Conservation (phyloP, 1,140 invertebrate genomes). For the Drosophila lacteicornis region DNA sequence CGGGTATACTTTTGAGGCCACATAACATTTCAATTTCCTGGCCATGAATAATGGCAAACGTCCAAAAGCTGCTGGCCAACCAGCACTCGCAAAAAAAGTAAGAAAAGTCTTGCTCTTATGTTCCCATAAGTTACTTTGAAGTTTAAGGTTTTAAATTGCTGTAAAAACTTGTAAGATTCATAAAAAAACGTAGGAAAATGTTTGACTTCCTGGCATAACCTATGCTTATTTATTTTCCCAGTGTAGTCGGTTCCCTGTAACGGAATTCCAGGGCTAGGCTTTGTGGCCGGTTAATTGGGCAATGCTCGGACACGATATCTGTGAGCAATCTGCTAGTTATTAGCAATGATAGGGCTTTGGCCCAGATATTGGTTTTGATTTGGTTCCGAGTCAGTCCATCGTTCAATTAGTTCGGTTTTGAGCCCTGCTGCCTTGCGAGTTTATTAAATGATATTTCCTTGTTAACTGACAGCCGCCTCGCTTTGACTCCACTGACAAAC, state of each 20-base stretch:
- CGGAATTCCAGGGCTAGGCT: neutral
- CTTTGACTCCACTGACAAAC: conserved; percentile 34
- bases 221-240: neutral
- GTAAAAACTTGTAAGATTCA: neutral
- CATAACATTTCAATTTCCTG: conserved; percentile 57
- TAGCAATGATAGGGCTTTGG: neutral
- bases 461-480: conserved; percentile 49
- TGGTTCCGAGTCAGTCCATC: conserved; percentile 13
- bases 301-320: neutral
- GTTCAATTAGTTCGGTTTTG: conserved; percentile 45
- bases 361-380: conserved; percentile 7
- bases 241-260: neutral
- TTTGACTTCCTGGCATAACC: too few relatives aligned
- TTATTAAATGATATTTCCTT: conserved; percentile 67
- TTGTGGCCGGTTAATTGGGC: conserved; percentile 64
- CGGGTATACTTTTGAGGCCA: conserved; percentile 33
- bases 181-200: neutral
- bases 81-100: conserved; percentile 1
- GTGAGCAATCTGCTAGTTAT: neutral
- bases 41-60: conserved; percentile 58
- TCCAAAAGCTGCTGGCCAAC: conserved; percentile 37
- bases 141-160: neutral
- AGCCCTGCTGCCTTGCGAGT: conserved; percentile 7
- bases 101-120: neutral
- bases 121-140: neutral